Conservation (phyloP, 2,888 invertebrate species). For the Odontothrips loti region DNA sequence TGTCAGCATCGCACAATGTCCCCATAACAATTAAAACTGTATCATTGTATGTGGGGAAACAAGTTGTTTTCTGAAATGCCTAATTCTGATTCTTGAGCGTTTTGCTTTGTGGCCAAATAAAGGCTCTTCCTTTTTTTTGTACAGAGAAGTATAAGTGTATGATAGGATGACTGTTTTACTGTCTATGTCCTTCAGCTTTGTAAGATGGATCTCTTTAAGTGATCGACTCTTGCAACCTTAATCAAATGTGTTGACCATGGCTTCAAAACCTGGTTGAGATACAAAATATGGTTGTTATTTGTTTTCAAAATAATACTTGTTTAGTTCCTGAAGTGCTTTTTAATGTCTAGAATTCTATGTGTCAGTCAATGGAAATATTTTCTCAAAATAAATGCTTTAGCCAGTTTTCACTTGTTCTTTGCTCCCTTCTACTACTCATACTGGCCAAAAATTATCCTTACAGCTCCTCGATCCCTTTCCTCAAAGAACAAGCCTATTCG, state of each 20-base stretch:
- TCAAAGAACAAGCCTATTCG: too few species aligned
- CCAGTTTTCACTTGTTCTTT: neutral
- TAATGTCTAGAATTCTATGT: conserved; percentile 21
- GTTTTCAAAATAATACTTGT: too few species aligned
- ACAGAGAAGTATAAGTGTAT: neutral
- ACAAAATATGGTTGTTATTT: too few species aligned
- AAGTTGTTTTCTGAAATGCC: neutral
- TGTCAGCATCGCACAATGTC: neutral
- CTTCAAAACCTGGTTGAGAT: too few species aligned
- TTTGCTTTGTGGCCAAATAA: neutral
- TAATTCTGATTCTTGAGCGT: neutral
- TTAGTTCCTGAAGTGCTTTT: conserved; percentile 11
- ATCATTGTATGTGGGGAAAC: neutral
- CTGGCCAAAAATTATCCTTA: too few species aligned
- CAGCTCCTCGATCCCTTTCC: too few species aligned
- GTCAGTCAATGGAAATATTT: conserved; percentile 21
- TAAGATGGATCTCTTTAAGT: neutral
- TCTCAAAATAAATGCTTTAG: conserved; percentile 23
- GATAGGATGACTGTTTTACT: neutral
- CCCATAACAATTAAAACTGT: neutral
- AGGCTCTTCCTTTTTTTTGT: neutral
- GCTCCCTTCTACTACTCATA: too few species aligned
- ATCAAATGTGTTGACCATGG: too few species aligned
- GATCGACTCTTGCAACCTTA: too few species aligned
- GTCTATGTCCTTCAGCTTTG: too few species aligned